Base-by-base conservation (phyloP, 2,888 invertebrate species). In the Aphidoletes aphidimyza region DNA sequence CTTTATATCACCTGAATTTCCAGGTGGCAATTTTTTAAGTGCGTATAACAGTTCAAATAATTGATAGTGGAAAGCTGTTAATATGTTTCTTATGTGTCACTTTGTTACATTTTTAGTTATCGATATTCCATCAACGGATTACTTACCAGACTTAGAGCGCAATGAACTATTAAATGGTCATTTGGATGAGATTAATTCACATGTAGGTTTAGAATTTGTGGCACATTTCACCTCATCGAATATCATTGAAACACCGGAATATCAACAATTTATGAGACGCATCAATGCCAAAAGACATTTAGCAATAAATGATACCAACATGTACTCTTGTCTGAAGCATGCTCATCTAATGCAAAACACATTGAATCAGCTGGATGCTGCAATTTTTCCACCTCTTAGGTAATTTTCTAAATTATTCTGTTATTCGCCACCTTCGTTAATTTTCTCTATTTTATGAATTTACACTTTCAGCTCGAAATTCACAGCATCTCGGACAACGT, bases 241-340 rank as follows among this genome's bases (percentile, higher is more conserved):
- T 17, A 69, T 69, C 69, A 30, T 69, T 69, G 34, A 30, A 30
- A 69, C 69, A 69, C 69, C 69, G 3, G 69, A 69, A 69, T 69
- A 69, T 30, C 69, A 69, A 69, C 5, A 69, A n/a, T 69, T 69
- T 34, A 30, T 69, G 69, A 26, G 69, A 30, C 69, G 69, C 69
- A 30, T 30, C 14, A 69, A 69, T 11, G 34, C 69, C 69, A 69
- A 30, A 30, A 69, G n/a, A 34, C 69, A 69, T 69, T 14, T 69
- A 14, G 69, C 69, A 14, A 2, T 69, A 14, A 69, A 69, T 69
- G 69, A 69, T 30, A 30, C 69, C 30, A 30, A 30, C 14, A 30
- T 69, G 69, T 69, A 69, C 30, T 30, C 19, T n/a, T 26, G 69
- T 14, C 30, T 69, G 30, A 69, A 69, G 30, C 30, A 30, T 30